These are phyloP conservation scores for Patagioenas fasciata DNA, from an alignment of 2,113 vertebrate genomes.

Conservation along the genomic window DNA sequence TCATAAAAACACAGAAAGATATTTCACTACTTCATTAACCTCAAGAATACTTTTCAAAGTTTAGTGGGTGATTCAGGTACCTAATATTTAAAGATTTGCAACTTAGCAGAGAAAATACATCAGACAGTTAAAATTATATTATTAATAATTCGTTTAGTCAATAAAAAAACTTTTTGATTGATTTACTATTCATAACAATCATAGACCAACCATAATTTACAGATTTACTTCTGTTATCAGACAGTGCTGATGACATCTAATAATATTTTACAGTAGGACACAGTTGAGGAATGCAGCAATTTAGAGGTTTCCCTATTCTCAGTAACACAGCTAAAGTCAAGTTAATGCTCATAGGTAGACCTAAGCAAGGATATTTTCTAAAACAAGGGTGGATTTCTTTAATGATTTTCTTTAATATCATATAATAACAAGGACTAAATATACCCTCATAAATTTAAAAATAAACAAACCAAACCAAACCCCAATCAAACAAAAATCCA, in stretches of 20 bases:
- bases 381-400: background rate
- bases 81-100: background rate
- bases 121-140: background rate
- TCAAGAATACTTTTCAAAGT: background rate
- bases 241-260: background rate
- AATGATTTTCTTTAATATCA: background rate
- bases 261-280: background rate
- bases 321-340: background rate
- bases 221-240: background rate
- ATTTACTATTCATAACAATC: background rate
- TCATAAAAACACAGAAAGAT: background rate
- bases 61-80: background rate
- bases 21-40: background rate
- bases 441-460: background rate
- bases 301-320: background rate
- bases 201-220: background rate
- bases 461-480: background rate
- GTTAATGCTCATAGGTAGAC: background rate
- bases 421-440: background rate
- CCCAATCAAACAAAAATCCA: fast-evolving
- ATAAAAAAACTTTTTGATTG: background rate
- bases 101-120: background rate
- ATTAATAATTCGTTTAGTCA: background rate
- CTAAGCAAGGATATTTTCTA: background rate
- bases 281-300: background rate